A percentile compares a stretch with the other conserved stretches of the same genome.
These are phyloP conservation scores for Pyrocoelia pectoralis DNA, from an alignment of 2,888 invertebrate species.

Conservation along the genomic window DNA sequence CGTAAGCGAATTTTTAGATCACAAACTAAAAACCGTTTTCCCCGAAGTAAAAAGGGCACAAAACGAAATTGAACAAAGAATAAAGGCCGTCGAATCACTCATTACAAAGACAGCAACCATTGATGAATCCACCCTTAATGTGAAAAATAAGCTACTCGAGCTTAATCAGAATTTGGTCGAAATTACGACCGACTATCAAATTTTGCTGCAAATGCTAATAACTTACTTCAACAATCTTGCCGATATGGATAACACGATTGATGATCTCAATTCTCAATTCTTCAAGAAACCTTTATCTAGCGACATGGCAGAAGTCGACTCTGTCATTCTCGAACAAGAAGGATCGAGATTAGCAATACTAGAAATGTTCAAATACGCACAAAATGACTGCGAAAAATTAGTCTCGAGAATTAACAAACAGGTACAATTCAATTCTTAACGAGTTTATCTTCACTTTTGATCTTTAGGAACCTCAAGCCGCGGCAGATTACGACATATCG, in stretches of 20 bases:
- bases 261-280: conserved; percentile 63
- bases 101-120: conserved; percentile 65
- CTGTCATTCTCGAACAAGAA: conserved; percentile 69
- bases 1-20: conserved; percentile 65
- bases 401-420: conserved; percentile 73
- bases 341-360: conserved; percentile 69
- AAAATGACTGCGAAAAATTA: conserved; percentile 73
- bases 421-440: conserved; percentile 44
- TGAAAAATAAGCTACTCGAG: conserved; percentile 71
- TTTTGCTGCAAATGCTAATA: conserved; percentile 71
- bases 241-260: conserved; percentile 69
- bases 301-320: conserved; percentile 63
- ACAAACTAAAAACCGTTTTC: conserved; percentile 65
- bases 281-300: conserved; percentile 56
- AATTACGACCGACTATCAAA: conserved; percentile 75
- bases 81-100: conserved; percentile 72
- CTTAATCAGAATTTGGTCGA: conserved; percentile 72
- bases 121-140: conserved; percentile 66
- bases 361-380: conserved; percentile 71
- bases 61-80: conserved; percentile 71
- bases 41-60: conserved; percentile 71
- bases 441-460: neutral
- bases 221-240: conserved; percentile 74
- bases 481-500: conserved; percentile 73
- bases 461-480: conserved; percentile 68